phyloP scores from a whole-genome alignment of 2,888 invertebrate genomes.

The Autographa pulchrina region DNA sequence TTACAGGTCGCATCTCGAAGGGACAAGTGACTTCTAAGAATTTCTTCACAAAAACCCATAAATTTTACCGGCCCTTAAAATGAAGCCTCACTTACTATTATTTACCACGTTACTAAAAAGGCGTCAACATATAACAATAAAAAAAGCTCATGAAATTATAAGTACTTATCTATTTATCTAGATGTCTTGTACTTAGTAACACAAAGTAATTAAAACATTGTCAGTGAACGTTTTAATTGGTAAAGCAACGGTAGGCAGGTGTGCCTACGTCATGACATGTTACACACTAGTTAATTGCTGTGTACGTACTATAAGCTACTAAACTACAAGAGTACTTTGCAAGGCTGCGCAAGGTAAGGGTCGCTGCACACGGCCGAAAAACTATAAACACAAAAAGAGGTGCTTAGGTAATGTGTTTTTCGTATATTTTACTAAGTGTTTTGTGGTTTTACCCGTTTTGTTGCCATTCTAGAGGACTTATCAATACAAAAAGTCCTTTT shows the following conservation, averaged over 20 bases:
- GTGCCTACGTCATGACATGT: slow-evolving; percentile 33
- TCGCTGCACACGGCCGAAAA: not conserved
- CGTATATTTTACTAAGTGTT: not conserved
- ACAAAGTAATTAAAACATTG: slow-evolving; percentile 41
- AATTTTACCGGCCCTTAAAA: not conserved
- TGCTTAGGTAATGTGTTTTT: not conserved
- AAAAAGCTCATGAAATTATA: not conserved
- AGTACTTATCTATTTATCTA: not conserved
- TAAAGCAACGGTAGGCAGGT: slow-evolving; percentile 31
- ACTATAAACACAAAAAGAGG: not conserved
- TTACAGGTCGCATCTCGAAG: not conserved
- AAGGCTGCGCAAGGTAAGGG: slow-evolving; percentile 17
- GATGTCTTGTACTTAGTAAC: slow-evolving; percentile 16
- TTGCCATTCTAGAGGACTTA: too few species aligned
- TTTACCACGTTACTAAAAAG: not conserved
- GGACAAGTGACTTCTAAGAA: not conserved
- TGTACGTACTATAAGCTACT: slow-evolving; percentile 8
- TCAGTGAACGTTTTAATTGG: slow-evolving; percentile 44
- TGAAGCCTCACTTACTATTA: too few species aligned
- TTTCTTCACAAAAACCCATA: not conserved
- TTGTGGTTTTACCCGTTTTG: not conserved
- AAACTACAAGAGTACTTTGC: slow-evolving; percentile 23
- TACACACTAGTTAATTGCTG: slow-evolving; percentile 41
- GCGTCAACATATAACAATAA: not conserved
- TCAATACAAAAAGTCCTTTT: too few species aligned